Conservation (phyloP, 2,888 invertebrate genomes). For the Rhagonycha lutea region DNA sequence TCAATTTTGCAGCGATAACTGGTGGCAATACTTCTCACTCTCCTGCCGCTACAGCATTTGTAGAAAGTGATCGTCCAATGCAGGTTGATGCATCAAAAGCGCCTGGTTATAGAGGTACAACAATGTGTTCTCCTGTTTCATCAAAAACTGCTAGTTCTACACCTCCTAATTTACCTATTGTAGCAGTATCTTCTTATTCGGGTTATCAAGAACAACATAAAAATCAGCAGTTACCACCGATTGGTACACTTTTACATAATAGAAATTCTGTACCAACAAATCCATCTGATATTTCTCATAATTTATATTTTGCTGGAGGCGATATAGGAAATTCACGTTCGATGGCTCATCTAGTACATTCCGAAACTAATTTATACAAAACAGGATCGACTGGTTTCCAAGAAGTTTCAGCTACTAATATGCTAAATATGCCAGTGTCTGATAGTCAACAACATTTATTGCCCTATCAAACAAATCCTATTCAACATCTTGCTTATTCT, state of each 20-base stretch:
- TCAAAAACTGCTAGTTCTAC: conserved; percentile 64
- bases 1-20: conserved; percentile 75
- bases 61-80: conserved; percentile 60
- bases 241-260: conserved; percentile 47
- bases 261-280: conserved; percentile 40
- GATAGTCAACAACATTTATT: conserved; percentile 27
- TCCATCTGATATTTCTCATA: conserved; percentile 36
- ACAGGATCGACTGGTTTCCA: conserved; percentile 33
- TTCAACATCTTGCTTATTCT: conserved; percentile 48
- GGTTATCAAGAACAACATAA: conserved; percentile 46
- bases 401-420: conserved; percentile 29
- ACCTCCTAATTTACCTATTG: conserved; percentile 54
- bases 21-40: conserved; percentile 56
- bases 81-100: conserved; percentile 88
- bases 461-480: conserved; percentile 38
- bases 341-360: conserved; percentile 34
- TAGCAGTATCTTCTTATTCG: conserved; percentile 38
- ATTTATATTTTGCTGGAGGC: conserved; percentile 32
- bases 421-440: conserved; percentile 55
- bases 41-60: conserved; percentile 55
- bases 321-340: conserved; percentile 31
- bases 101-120: conserved; percentile 84
- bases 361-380: conserved; percentile 42
- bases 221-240: conserved; percentile 46
- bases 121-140: conserved; percentile 77